A percentile compares a stretch with the other conserved stretches of the same genome.
Evolutionary conservation across 2,888 invertebrate species (phyloP).

Genomic region (Psylliodes chrysocephalus): DNA sequence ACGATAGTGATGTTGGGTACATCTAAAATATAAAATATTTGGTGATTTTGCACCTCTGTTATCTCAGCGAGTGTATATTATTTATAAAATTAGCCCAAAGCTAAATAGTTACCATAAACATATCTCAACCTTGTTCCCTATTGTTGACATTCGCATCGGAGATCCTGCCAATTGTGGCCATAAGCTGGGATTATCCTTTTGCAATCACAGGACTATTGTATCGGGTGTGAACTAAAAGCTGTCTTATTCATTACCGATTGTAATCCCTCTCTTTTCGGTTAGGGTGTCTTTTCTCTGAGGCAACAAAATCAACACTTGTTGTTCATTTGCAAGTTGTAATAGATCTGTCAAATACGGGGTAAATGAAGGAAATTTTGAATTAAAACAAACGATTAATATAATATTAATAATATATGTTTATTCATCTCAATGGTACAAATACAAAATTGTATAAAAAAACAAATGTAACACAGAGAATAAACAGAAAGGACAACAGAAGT

Average conservation of each 20-base stretch:
- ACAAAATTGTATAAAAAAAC: no score
- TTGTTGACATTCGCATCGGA: slow-evolving; percentile 43
- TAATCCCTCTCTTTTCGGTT: slow-evolving; percentile 35
- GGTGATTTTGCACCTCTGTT: no score
- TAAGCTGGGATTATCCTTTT: slow-evolving; percentile 64
- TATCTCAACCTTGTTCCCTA: slow-evolving; percentile 27
- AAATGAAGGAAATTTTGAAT: no score
- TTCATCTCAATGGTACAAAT: no score
- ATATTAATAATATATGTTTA: no score
- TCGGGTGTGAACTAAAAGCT: slow-evolving; percentile 64
- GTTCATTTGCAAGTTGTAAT: slow-evolving; percentile 9
- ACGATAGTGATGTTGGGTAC: no score
- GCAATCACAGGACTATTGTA: slow-evolving; percentile 65
- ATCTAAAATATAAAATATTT: no score
- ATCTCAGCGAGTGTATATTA: no score
- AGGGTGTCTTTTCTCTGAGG: slow-evolving; percentile 19
- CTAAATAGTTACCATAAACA: slow-evolving; percentile 28
- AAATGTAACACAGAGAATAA: no score
- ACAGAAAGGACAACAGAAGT: no score
- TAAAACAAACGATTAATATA: no score
- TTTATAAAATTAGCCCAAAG: no score
- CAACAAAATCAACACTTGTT: slow-evolving; percentile 11
- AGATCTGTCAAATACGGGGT: neutral
- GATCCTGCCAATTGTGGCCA: slow-evolving; percentile 61
- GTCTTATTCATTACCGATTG: slow-evolving; percentile 51